These are phyloP conservation scores for Aphaenogaster floridana DNA, from an alignment of 1,140 invertebrate genomes.

Conservation along the genomic window DNA sequence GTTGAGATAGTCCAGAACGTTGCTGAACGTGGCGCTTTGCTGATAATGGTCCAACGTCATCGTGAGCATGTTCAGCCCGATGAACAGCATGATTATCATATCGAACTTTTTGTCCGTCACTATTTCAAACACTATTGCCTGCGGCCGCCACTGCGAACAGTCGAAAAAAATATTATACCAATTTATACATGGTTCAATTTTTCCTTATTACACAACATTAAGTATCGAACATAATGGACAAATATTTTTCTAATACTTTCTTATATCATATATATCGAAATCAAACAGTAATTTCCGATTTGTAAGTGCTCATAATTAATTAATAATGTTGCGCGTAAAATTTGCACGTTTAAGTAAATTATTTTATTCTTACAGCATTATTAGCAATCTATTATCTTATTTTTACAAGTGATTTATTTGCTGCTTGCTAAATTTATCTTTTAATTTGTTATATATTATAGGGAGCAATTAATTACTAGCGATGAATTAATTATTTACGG, in stretches of 20 bases:
- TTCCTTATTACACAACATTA: background rate
- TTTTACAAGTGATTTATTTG: background rate
- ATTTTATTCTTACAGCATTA: too few relatives aligned
- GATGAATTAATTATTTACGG: background rate
- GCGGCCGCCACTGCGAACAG: constrained; percentile 94
- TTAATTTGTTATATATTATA: background rate
- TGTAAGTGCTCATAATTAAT: too few relatives aligned
- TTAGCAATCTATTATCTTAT: background rate
- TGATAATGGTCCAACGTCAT: constrained; percentile 99
- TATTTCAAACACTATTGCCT: constrained; percentile 98
- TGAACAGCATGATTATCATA: constrained; percentile 99
- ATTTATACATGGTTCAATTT: background rate
- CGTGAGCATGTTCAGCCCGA: constrained; percentile 99
- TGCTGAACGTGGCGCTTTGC: constrained; percentile 93
- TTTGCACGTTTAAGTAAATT: background rate
- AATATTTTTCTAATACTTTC: background rate
- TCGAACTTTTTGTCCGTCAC: constrained; percentile 99
- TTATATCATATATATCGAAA: background rate
- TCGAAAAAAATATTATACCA: background rate
- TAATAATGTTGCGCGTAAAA: background rate
- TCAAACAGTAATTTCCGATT: background rate
- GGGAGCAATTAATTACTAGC: background rate
- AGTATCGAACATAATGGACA: background rate
- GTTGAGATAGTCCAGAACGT: constrained; percentile 96
- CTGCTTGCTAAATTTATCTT: background rate